Evolutionary conservation across 1,140 invertebrate genomes (phyloP), one percentile per base, ranked within the genome.

Genomic region (Holotrichia oblita): DNA sequence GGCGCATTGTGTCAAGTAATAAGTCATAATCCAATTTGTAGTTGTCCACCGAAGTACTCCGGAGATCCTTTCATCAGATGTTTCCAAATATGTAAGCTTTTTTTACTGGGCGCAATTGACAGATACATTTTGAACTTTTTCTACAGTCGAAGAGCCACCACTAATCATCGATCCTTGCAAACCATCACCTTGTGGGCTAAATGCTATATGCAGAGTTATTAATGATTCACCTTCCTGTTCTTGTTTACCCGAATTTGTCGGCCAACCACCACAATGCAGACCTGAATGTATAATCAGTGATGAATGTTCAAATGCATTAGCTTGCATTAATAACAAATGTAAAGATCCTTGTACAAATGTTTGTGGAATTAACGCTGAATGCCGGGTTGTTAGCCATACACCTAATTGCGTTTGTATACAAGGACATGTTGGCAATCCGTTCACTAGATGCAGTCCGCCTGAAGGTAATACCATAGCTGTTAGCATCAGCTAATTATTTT

Each of bases 1-100:
- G 75, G 74, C 48, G 90, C 94, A 2, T 86, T 89, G 77, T 95
- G 93, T 85, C 89, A 91, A 86, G 91, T 94, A 42, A 89, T 93
- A 12, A 93, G 93, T 85, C 94, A 96, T 82, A 94, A 92, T 87
- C 94, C 94, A 0, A 91, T 94, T 72, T 95, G 94, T 86, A 91
- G 89, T 78, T 95, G 94, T 86, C 89, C 90, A 40, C 77, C 87
- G 14, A 88, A 88, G 17, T 93, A 90, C 81, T 93, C 91, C 73
- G 94, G 94, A 76, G 93, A 95, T 90, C 93, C 93, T 17, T 94
- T 94, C 79, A 82, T 88, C 6, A 81, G 87, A 78, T 90, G 89
- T 83, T 42, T 82, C 17, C 82, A 81, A 77, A 85, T 84, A 79
- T 81, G 86, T 87, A 86, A 86, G 81, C 14, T 78, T 24, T 34